Conservation (phyloP, 2,888 invertebrate genomes). For the Ecdyonurus torrentis region DNA sequence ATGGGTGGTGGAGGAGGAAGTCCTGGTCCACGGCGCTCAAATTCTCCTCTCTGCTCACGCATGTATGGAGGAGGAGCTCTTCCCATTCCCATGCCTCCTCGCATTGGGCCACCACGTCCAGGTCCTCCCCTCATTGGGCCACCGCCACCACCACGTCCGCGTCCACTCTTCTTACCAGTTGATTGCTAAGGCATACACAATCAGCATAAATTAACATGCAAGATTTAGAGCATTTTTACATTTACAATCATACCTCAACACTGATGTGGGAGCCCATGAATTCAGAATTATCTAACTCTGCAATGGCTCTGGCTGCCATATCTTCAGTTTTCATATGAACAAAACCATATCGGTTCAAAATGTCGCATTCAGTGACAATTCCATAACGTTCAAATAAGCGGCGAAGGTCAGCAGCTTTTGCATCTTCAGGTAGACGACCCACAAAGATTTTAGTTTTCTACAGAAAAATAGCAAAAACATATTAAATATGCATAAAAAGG, state of each 20-base stretch:
- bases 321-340: slow-evolving; percentile 76
- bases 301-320: slow-evolving; percentile 65
- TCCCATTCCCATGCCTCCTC: slow-evolving; percentile 19
- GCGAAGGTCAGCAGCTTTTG: slow-evolving; percentile 64
- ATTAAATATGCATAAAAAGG: neutral
- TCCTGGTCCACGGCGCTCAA: slow-evolving; percentile 17
- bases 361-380: slow-evolving; percentile 81
- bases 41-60: slow-evolving; percentile 15
- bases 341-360: slow-evolving; percentile 88
- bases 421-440: slow-evolving; percentile 74
- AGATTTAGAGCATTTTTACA: too few species aligned
- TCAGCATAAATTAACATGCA: neutral
- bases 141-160: slow-evolving; percentile 13
- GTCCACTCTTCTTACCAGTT: slow-evolving; percentile 19
- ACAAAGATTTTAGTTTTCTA: slow-evolving; percentile 81
- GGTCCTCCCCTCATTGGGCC: slow-evolving; percentile 28
- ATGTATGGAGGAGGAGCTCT: slow-evolving; percentile 15
- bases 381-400: slow-evolving; percentile 75
- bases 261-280: slow-evolving; percentile 73
- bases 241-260: slow-evolving; percentile 38
- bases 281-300: slow-evolving; percentile 58
- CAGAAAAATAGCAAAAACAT: slow-evolving; percentile 17
- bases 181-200: slow-evolving; percentile 16
- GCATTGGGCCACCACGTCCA: slow-evolving; percentile 28
- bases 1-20: slow-evolving; percentile 15